These are phyloP conservation scores for Henricia sp. DNA, from an alignment of 53 echinoderm and acorn worm species.

Conservation along the genomic window DNA sequence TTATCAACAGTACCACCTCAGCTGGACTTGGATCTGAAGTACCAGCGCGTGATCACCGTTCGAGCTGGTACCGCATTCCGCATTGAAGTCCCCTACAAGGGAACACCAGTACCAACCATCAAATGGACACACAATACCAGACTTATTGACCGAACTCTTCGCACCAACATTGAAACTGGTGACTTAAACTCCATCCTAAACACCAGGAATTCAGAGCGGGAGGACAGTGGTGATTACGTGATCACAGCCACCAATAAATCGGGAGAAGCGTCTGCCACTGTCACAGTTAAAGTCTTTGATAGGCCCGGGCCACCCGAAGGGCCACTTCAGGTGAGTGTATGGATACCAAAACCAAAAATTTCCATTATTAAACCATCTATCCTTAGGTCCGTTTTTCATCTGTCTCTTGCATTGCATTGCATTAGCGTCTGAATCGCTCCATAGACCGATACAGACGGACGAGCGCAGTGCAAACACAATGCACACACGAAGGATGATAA, in stretches of 20 bases:
- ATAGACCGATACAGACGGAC: too few relatives aligned
- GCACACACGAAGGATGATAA: too few relatives aligned
- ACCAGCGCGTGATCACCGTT: constrained; percentile 84
- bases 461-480: too few relatives aligned
- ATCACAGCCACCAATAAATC: constrained; percentile 89
- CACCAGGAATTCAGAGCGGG: constrained; percentile 77
- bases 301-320: constrained; percentile 87
- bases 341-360: too few relatives aligned
- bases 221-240: constrained; percentile 79
- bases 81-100: constrained; percentile 91
- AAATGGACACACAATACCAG: constrained; percentile 76
- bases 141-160: constrained; percentile 64
- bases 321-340: constrained; percentile 75
- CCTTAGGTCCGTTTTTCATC: too few relatives aligned
- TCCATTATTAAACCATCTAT: too few relatives aligned
- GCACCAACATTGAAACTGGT: constrained; percentile 72
- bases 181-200: constrained; percentile 80
- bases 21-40: constrained; percentile 84
- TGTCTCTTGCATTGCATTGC: too few relatives aligned
- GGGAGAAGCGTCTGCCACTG: constrained; percentile 83
- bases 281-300: constrained; percentile 90
- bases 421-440: too few relatives aligned
- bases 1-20: constrained; percentile 79
- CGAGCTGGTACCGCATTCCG: constrained; percentile 91
- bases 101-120: constrained; percentile 85